Evolutionary conservation across 2,888 invertebrate species (phyloP).

Genomic region (Cotesia congregata): DNA sequence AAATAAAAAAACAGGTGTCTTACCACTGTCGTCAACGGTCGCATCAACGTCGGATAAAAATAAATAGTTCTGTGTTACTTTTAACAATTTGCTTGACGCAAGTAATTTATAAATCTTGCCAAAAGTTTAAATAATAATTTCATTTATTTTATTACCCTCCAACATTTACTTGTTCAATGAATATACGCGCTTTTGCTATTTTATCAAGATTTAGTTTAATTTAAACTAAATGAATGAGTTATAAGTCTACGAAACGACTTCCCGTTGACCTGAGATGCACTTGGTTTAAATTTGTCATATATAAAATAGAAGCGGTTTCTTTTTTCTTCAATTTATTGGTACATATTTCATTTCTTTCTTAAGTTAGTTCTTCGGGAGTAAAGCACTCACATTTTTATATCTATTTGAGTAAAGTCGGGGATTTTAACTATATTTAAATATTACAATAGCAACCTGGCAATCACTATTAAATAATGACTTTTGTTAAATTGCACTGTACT

Average conservation of each 20-base stretch:
- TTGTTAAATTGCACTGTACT: too few species aligned
- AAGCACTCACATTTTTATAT: too few species aligned
- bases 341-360: too few species aligned
- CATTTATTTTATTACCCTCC: not conserved
- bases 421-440: too few species aligned
- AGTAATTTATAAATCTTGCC: slow-evolving; percentile 15
- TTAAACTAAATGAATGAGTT: slow-evolving; percentile 1
- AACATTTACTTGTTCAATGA: not conserved
- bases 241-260: slow-evolving; percentile 11
- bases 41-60: slow-evolving; percentile 53
- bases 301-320: too few species aligned
- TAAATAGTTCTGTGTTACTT: slow-evolving; percentile 45
- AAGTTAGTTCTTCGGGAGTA: too few species aligned
- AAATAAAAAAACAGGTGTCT: slow-evolving; percentile 63
- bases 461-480: too few species aligned
- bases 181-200: not conserved
- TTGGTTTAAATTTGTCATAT: slow-evolving; percentile 10
- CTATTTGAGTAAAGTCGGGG: too few species aligned
- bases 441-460: too few species aligned
- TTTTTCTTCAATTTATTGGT: too few species aligned
- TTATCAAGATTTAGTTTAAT: not conserved
- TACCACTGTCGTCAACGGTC: slow-evolving; percentile 56
- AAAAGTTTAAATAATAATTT: slow-evolving; percentile 4
- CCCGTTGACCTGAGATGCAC: slow-evolving; percentile 26
- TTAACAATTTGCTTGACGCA: slow-evolving; percentile 38